Conservation (phyloP, 64 coral and sea anemone species). For the Exaiptasia diaphana region DNA sequence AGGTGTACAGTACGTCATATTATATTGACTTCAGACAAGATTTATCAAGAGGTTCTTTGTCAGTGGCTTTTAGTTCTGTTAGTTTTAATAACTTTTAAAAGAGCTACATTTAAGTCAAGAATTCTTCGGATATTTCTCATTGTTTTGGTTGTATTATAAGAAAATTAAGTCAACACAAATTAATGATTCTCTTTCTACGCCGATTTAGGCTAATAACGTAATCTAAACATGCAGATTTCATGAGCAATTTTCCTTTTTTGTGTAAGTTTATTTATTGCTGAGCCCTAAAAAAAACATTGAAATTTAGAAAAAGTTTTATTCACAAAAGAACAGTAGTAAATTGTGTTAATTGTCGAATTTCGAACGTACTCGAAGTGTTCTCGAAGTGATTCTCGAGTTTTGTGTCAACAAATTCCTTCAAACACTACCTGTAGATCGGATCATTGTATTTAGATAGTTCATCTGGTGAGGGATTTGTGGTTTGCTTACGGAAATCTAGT, state of each 20-base stretch:
- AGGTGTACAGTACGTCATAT: too few relatives aligned
- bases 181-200: neutral
- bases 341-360: neutral
- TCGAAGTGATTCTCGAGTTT: neutral
- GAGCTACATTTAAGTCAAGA: neutral
- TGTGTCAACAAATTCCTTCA: neutral
- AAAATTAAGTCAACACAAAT: neutral
- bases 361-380: too few relatives aligned
- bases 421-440: slow-evolving; percentile 5
- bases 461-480: neutral
- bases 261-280: slow-evolving; percentile 1
- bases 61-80: too few relatives aligned
- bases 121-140: neutral
- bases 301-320: neutral
- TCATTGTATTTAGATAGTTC: neutral
- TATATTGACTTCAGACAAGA: too few relatives aligned
- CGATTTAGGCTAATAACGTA: slow-evolving; percentile 5
- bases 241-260: neutral
- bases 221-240: neutral
- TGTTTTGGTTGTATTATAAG: neutral
- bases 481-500: neutral
- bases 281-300: neutral
- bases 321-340: neutral
- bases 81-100: too few relatives aligned
- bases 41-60: too few relatives aligned